Evolutionary conservation across 1,140 invertebrate species (phyloP), one percentile per base, ranked within the genome.

Genomic region (Leguminivora glycinivorella): DNA sequence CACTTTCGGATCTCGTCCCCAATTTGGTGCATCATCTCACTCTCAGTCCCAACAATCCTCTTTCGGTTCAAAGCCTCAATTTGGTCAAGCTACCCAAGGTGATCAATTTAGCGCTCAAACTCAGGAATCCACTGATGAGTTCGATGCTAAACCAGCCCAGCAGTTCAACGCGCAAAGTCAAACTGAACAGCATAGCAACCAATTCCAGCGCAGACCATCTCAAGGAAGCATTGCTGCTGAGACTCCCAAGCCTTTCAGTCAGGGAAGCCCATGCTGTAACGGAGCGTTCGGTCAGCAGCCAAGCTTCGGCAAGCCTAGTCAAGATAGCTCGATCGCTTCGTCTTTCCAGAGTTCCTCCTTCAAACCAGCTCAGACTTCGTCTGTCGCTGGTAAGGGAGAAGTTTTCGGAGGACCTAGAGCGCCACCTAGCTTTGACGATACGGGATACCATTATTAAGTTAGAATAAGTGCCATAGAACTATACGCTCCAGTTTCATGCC

Each of bases 391-490:
- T 43, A 72, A 76, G 67, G 76, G 77, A 19, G 85, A 88, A 67
- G 56, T 76, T 22, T 89, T 89, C 31, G 81, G 76, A 34, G 82
- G 79, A n/a, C 72, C 82, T 2, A 73, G 84, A 67, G 75, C 81
- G 70, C 85, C 86, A 31, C 82, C 85, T 0, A 85, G 78, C 66
- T 90, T 85, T 68, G 87, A 89, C 31, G 72, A 81, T 66, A 75
- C 82, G 40, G 88, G 88, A 14, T 90, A 90, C 67, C 82, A 89
- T 83, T 90, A 90, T 72, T 89, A 68, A 17, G 56, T 72, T 77
- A 71, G 26, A 10, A 12, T 58, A 60, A 72, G 70, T 72, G 68
- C 75, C 71, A 72, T 75, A 69, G 63, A 38, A 68, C 22, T n/a
- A 67, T 14, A 22, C 69, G 29, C 26, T 70, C 31, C 31, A 69